Evolutionary conservation across 2,113 vertebrate species (phyloP), one percentile per base, ranked within the genome.

Genomic region (Tupaia tana): DNA sequence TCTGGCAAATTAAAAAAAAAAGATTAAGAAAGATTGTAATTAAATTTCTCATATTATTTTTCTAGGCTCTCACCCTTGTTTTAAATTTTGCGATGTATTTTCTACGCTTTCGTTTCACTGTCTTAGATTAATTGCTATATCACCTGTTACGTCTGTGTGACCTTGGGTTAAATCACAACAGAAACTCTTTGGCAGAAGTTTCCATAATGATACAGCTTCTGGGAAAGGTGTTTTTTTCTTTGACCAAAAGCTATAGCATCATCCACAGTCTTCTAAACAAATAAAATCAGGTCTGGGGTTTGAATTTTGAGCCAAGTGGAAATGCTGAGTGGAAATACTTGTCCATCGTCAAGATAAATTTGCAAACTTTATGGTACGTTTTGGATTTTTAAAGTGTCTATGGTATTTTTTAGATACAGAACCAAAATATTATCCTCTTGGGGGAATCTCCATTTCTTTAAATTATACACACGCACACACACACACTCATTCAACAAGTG

Each of bases 131-230:
- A 94, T 79, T 90, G 59, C 74, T 90, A 34, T 24, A 69, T 86
- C 87, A 88, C 34, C 74, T 86, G 56, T 89, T 84, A 85, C 81
- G 54, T 94, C 54, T 96, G 34, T 52, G 71, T 88, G 92, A 93
- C 79, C 75, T 91, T 83, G 85, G 93, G 70, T 29, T 92, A 86
- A 89, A 92, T 80, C 82, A 70, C 54, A 77, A 78, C 27, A 83
- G 29, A 82, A 87, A 89, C 63, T 82, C 52, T 56, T 88, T 96
- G 94, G 93, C 95, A 79, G n/a, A 63, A 77, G 52, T 79, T 85
- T 94, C 43, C 70, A 7, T 66, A 86, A 92, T 73, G 89, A 92
- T 56, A 90, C 9, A 95, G 64, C 73, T 96, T 94, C 95, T 91
- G 91, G 86, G 89, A 96, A 96, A 61, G 64, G 34, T 77, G 63